Percentiles rank a stretch among this genome's conserved stretches.
Conservation (phyloP, 2,797 vertebrate genomes). For the Sebastes diploproa region DNA sequence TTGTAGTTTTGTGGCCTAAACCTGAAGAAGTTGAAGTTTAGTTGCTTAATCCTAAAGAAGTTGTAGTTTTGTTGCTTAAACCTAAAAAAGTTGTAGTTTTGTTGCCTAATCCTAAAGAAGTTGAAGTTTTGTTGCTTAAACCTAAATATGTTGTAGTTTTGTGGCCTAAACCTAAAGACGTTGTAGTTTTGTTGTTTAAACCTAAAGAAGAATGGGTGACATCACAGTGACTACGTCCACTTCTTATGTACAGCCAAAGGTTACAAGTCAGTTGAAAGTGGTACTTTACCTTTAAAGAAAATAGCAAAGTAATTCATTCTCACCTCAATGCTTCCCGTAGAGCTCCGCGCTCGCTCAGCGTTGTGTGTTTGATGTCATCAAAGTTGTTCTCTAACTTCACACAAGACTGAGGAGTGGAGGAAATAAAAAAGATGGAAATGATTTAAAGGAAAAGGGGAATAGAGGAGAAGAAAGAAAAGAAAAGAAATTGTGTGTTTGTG, state of each 20-base stretch:
- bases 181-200: accelerated
- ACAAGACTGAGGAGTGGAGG: slow-evolving; percentile 76
- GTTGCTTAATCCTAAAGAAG: accelerated
- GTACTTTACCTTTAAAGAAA: no score
- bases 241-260: no score
- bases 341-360: slow-evolving; percentile 88
- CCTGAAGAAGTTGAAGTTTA: no score
- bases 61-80: accelerated
- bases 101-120: accelerated
- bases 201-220: no score
- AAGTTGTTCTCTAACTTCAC: slow-evolving; percentile 93
- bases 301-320: not conserved
- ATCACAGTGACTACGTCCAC: accelerated
- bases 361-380: slow-evolving; percentile 94
- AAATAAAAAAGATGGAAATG: accelerated
- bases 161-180: no score
- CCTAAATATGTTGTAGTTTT: no score
- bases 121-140: accelerated
- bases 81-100: no score
- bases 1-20: accelerated
- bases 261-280: no score
- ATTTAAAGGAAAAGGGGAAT: not conserved
- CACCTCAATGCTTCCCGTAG: slow-evolving; percentile 70
- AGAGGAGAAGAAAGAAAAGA: not conserved
- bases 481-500: not conserved